A percentile compares a stretch with the other conserved stretches of the same genome.
phyloP scores from a whole-genome alignment of 2,888 invertebrate genomes.

The Leptopilina drosophilae region DNA sequence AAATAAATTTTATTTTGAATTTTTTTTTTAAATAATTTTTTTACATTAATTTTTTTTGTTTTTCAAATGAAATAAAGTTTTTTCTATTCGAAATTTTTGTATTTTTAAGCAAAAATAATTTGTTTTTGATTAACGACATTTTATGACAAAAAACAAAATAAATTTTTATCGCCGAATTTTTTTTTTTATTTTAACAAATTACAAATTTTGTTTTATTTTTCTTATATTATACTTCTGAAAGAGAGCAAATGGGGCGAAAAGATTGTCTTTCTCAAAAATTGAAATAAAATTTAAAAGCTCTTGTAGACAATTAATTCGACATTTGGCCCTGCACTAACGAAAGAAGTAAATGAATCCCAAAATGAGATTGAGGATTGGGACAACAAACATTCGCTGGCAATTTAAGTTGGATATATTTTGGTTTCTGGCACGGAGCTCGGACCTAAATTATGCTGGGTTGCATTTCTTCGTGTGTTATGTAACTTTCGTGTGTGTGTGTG shows the following conservation, averaged over 20 bases:
- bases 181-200: too few relatives aligned
- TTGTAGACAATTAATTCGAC: conserved; percentile 49
- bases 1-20: too few relatives aligned
- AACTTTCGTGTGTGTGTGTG: conserved; percentile 32
- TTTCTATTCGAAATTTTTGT: too few relatives aligned
- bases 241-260: not conserved
- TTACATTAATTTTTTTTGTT: too few relatives aligned
- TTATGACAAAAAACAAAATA: too few relatives aligned
- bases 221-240: not conserved
- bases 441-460: conserved; percentile 66
- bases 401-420: conserved; percentile 70
- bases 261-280: not conserved
- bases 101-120: too few relatives aligned
- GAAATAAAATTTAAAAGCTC: not conserved
- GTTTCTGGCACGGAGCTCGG: conserved; percentile 74
- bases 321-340: conserved; percentile 55
- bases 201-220: too few relatives aligned
- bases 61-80: too few relatives aligned
- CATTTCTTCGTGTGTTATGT: conserved; percentile 51
- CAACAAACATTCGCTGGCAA: conserved; percentile 50
- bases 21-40: too few relatives aligned
- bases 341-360: conserved; percentile 51
- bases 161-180: too few relatives aligned
- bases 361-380: conserved; percentile 55
- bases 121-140: too few relatives aligned